phyloP scores from a whole-genome alignment of 2,888 invertebrate species.

The Druceiella hillmani region DNA sequence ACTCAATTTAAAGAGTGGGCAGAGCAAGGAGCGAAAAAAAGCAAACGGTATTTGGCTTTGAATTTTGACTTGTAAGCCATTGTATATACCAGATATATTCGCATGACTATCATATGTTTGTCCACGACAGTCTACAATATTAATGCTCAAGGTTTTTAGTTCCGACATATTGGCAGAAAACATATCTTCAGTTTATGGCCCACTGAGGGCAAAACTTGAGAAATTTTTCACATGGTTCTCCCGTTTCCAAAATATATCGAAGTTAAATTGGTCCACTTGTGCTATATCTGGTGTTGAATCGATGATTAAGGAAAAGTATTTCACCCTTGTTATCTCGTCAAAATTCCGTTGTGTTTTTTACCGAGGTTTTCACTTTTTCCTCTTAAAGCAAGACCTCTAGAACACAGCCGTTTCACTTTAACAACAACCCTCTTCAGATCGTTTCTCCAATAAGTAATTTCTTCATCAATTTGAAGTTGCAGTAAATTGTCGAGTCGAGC shows the following conservation, averaged over 20 bases:
- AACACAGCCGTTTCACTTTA: slow-evolving; percentile 3
- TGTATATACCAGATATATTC: slow-evolving; percentile 19
- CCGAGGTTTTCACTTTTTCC: slow-evolving; percentile 16
- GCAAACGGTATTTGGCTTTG: slow-evolving; percentile 10
- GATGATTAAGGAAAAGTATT: slow-evolving; percentile 24
- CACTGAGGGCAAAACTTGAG: slow-evolving; percentile 19
- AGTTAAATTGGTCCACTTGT: slow-evolving; percentile 24
- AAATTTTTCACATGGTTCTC: too few species aligned
- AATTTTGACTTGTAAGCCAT: too few species aligned
- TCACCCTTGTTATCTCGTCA: too few species aligned
- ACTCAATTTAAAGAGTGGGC: slow-evolving; percentile 20
- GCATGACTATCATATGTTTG: slow-evolving; percentile 20
- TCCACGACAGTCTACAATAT: too few species aligned
- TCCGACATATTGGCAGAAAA: slow-evolving; percentile 8
- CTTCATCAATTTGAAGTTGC: slow-evolving; percentile 12
- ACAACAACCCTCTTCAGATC: slow-evolving; percentile 13
- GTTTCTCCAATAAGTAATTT: slow-evolving; percentile 13
- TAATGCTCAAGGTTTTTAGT: too few species aligned
- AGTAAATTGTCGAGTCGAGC: slow-evolving; percentile 20
- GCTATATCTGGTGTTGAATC: slow-evolving; percentile 25
- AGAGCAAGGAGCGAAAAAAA: slow-evolving; percentile 16
- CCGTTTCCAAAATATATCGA: slow-evolving; percentile 11
- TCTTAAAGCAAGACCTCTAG: slow-evolving; percentile 16
- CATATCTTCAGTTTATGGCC: slow-evolving; percentile 16
- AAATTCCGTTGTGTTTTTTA: slow-evolving; percentile 26